phyloP scores from a whole-genome alignment of 2,888 invertebrate species.

The Desoria tigrina region DNA sequence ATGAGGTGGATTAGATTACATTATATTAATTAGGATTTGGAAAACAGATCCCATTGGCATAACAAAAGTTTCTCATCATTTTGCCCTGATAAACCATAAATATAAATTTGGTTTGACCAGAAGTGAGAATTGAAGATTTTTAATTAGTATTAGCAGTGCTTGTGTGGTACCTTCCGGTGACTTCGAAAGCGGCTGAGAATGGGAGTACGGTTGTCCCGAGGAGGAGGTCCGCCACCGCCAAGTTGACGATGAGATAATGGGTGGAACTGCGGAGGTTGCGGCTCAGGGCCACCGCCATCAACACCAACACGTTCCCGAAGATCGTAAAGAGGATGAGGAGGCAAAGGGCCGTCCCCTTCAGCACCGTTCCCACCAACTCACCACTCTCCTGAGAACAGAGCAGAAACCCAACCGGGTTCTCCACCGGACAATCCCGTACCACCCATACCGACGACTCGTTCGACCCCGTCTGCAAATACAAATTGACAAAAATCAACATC shows the following conservation, averaged over 20 bases:
- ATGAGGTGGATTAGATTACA: too few relatives aligned
- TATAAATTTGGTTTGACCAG: too few relatives aligned
- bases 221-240: slow-evolving; percentile 68
- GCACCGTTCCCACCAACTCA: slow-evolving; percentile 26
- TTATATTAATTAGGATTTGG: too few relatives aligned
- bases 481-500: too few relatives aligned
- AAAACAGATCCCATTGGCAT: too few relatives aligned
- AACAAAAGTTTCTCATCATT: too few relatives aligned
- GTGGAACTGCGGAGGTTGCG: slow-evolving; percentile 62
- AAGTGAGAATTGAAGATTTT: too few relatives aligned
- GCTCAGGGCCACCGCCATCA: slow-evolving; percentile 59
- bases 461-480: too few relatives aligned
- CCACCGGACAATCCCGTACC: slow-evolving; percentile 11
- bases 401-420: slow-evolving; percentile 27
- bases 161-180: slow-evolving; percentile 61
- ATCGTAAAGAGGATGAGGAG: slow-evolving; percentile 59
- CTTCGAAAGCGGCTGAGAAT: slow-evolving; percentile 63
- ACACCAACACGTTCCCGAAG: slow-evolving; percentile 61
- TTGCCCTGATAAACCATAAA: too few relatives aligned
- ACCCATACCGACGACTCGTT: too few relatives aligned
- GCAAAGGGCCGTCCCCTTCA: slow-evolving; percentile 55
- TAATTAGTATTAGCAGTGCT: too few relatives aligned
- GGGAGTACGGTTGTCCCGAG: slow-evolving; percentile 64
- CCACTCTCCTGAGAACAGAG: slow-evolving; percentile 22
- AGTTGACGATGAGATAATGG: slow-evolving; percentile 68